Base-by-base conservation (phyloP, 2,797 vertebrate genomes). In the Buceros bicornis region DNA sequence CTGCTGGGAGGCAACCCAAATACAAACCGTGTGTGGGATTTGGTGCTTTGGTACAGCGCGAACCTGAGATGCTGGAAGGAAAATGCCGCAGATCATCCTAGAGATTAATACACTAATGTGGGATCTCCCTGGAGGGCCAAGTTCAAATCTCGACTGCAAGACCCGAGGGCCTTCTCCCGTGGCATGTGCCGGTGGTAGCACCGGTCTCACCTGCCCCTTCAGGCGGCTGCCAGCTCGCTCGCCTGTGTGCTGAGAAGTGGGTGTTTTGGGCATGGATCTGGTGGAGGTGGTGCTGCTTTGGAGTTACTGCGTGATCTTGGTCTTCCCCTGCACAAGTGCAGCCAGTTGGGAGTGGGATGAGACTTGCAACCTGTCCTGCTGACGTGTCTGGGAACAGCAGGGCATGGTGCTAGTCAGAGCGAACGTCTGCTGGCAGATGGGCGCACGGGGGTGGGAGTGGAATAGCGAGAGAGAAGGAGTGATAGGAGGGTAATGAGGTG, bases 391-490 rank as follows among this genome's bases (percentile, higher is more conserved):
- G 83, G 93, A 92, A 83, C 33, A 50, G 89, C 89, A 31, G 89
- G 80, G 72, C 88, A 72, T 2, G 26, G 92, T 3, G 87, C 77
- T 26, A 73, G 92, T 35, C 89, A 2, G 76, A 82, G 93, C 37
- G 24, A 74, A 5, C 2, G 92, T 15, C 74, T 94, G 94, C 76
- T 26, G 89, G 92, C 93, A 93, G 95, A 95, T 95, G 93, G 93
- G 90, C 40, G 40, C 76, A 18, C 16, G 87, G 91, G 89, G 90
- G 94, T 74, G 87, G 91, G 60, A 54, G 66, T 29, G 69, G 81
- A 93, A n/a, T 20, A 72, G 89, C 53, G 4, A 51, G 95, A 90
- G 92, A 73, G 95, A 79, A 50, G 62, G 70, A 87, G 87, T 37
- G 67, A 45, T 21, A 54, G 93, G 74, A 87, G 73, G 61, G 88